Evolutionary conservation across 2,113 vertebrate species (phyloP).

Genomic region (Ophiodon elongatus): DNA sequence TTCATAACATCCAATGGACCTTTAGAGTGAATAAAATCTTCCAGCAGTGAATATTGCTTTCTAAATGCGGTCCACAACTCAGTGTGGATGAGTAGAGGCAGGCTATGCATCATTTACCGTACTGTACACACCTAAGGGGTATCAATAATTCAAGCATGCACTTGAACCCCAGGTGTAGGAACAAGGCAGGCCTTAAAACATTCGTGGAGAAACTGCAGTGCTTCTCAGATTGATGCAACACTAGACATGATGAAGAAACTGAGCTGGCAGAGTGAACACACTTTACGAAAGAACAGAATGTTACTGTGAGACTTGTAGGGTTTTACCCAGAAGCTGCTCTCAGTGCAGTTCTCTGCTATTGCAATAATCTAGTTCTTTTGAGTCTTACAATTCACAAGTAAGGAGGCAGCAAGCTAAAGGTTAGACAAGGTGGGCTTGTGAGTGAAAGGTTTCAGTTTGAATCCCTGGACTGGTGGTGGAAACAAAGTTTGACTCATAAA

Average conservation of each 20-base stretch:
- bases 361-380: slow-evolving; percentile 26
- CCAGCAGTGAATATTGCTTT: slow-evolving; percentile 12
- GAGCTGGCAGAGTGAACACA: slow-evolving; percentile 52
- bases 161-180: slow-evolving; percentile 71
- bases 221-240: slow-evolving; percentile 68
- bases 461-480: slow-evolving; percentile 8
- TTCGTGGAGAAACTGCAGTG: slow-evolving; percentile 59
- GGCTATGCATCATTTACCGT: slow-evolving; percentile 68
- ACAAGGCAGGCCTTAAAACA: slow-evolving; percentile 64
- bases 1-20: background rate
- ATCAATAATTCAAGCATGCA: slow-evolving; percentile 77
- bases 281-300: slow-evolving; percentile 60
- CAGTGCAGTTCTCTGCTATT: slow-evolving; percentile 24
- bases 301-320: slow-evolving; percentile 47
- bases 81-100: slow-evolving; percentile 26
- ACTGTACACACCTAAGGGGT: slow-evolving; percentile 61
- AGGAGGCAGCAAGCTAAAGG: slow-evolving; percentile 17
- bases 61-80: slow-evolving; percentile 30
- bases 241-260: slow-evolving; percentile 68
- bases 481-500: slow-evolving; percentile 16
- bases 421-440: slow-evolving; percentile 31
- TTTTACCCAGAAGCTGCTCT: slow-evolving; percentile 53
- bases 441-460: slow-evolving; percentile 22
- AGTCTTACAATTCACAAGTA: background rate
- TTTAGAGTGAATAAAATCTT: slow-evolving; percentile 12